Conservation (phyloP, 2,113 vertebrate genomes). For the Myrmecophaga tridactyla region DNA sequence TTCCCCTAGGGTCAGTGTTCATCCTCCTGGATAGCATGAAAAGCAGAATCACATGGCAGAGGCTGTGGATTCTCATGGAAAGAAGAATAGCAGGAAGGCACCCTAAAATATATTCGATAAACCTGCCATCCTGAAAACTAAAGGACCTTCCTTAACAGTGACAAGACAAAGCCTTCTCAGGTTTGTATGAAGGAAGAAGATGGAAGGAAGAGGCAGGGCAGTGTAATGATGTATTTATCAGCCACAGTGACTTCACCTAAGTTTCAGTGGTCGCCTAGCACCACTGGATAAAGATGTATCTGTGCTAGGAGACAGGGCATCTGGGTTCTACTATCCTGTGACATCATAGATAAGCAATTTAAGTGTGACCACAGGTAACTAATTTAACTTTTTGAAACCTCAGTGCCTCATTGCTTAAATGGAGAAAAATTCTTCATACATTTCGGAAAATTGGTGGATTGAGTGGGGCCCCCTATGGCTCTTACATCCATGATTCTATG, state of each 20-base stretch:
- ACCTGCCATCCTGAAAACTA: not conserved
- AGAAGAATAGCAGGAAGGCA: not conserved
- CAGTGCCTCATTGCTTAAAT: not conserved
- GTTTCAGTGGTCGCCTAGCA: not conserved
- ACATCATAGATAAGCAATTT: not conserved
- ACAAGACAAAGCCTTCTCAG: not conserved
- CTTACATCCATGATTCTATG: not conserved
- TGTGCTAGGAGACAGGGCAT: not conserved
- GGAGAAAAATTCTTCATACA: not conserved
- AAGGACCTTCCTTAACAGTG: not conserved
- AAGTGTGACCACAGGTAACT: not conserved
- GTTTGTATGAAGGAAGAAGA: not conserved
- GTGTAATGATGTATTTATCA: not conserved
- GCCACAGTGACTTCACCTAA: not conserved
- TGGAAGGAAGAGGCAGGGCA: not conserved
- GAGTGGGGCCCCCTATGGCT: not conserved
- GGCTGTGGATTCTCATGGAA: not conserved
- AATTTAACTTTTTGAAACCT: slow-evolving; percentile 3
- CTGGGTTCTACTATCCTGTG: not conserved
- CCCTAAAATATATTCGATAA: not conserved
- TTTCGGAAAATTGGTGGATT: not conserved
- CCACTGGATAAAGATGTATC: not conserved
- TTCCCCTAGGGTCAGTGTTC: not conserved
- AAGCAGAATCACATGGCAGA: not conserved
- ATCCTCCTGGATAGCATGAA: not conserved